Conservation (phyloP, 2,797 vertebrate species). For the Enteromius afrohamiltoni region DNA sequence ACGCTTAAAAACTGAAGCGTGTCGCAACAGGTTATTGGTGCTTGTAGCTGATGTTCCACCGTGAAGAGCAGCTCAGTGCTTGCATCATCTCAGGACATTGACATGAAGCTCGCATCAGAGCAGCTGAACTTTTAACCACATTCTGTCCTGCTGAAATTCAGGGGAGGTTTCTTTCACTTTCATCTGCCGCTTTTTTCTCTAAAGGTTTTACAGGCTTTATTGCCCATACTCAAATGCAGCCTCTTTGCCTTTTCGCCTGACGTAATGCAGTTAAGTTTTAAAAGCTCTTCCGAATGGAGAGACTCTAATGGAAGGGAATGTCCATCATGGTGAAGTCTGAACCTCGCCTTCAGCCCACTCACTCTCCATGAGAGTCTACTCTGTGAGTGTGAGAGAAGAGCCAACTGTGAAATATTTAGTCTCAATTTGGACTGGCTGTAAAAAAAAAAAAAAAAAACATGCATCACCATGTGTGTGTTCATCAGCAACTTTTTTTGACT, state of each 20-base stretch:
- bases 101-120: neutral
- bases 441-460: neutral
- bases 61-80: neutral
- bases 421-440: slow-evolving; percentile 7
- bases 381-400: slow-evolving; percentile 8
- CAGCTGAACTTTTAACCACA: slow-evolving; percentile 12
- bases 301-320: slow-evolving; percentile 34
- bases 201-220: slow-evolving; percentile 1
- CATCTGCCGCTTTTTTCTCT: slow-evolving; percentile 2
- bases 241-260: slow-evolving; percentile 17
- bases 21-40: slow-evolving; percentile 22
- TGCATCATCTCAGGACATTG: slow-evolving; percentile 27
- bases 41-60: neutral
- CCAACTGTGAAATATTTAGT: slow-evolving; percentile 29
- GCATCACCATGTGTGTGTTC: neutral
- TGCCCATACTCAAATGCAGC: neutral
- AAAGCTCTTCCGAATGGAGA: slow-evolving; percentile 32
- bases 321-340: slow-evolving; percentile 23
- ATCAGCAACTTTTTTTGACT: neutral
- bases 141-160: neutral
- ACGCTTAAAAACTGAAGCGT: neutral
- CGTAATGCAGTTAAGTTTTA: slow-evolving; percentile 40
- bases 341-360: slow-evolving; percentile 22
- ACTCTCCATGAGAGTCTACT: neutral
- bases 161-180: neutral